Conservation (phyloP, 23 tunicate species). For the Trididemnum clinides region DNA sequence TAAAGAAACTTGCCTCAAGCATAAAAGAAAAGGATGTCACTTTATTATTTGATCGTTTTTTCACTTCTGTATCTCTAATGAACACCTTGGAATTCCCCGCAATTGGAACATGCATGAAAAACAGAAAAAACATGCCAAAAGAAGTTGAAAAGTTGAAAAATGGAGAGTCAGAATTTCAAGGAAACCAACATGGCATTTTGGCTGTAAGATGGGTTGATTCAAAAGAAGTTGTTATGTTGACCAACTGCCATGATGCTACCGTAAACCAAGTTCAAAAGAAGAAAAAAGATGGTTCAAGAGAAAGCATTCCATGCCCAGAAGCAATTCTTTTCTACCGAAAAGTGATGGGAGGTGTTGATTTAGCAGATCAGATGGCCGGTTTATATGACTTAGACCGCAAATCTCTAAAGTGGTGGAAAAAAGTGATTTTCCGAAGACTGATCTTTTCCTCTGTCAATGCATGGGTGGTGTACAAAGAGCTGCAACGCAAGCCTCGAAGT, state of each 20-base stretch:
- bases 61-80: constrained; percentile 40
- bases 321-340: constrained; percentile 26
- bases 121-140: constrained; percentile 30
- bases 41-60: constrained; percentile 36
- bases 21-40: constrained; percentile 27
- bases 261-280: constrained; percentile 25
- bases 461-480: constrained; percentile 32
- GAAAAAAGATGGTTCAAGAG: constrained; percentile 32
- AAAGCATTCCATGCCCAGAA: constrained; percentile 38
- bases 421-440: constrained; percentile 14
- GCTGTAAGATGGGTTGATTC: constrained; percentile 20
- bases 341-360: constrained; percentile 40
- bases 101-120: constrained; percentile 34
- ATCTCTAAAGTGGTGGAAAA: constrained; percentile 37
- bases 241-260: constrained; percentile 21
- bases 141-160: not conserved
- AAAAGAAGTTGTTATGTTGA: constrained; percentile 25
- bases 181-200: constrained; percentile 10
- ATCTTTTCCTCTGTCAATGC: constrained; percentile 26
- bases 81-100: constrained; percentile 22
- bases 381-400: constrained; percentile 37
- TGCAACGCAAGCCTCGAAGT: constrained; percentile 6
- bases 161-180: constrained; percentile 36
- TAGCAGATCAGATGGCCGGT: constrained; percentile 48
- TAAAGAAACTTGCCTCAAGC: constrained; percentile 39